Conservation (phyloP, 2,113 vertebrate species). For the Uropsilus gracilis region DNA sequence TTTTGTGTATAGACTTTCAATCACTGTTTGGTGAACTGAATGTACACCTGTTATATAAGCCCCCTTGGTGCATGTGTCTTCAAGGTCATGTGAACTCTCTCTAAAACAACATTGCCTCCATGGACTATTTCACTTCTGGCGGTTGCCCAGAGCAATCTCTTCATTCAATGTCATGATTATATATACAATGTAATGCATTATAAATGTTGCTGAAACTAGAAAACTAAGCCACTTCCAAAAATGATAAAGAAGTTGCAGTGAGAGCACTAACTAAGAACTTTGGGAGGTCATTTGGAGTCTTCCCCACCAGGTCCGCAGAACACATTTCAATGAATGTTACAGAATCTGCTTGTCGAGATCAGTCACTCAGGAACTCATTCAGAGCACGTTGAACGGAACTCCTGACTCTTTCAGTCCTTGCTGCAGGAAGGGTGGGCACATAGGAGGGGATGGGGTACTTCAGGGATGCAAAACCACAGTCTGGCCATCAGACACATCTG, state of each 20-base stretch:
- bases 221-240: background rate
- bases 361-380: background rate
- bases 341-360: background rate
- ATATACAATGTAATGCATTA: background rate
- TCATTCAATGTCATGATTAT: background rate
- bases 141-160: background rate
- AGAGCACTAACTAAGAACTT: background rate
- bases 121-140: background rate
- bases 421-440: background rate
- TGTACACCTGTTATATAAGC: background rate
- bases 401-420: background rate
- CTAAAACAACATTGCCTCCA: background rate
- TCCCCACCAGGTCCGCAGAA: conserved; percentile 1
- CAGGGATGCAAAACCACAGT: background rate
- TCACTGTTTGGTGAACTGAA: background rate
- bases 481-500: conserved; percentile 63
- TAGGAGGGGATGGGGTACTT: background rate
- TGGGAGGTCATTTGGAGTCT: background rate
- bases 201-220: conserved; percentile 17
- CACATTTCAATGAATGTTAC: conserved; percentile 45
- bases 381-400: background rate
- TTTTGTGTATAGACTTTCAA: background rate
- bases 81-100: background rate
- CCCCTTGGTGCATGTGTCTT: background rate
- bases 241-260: background rate